phyloP scores from a whole-genome alignment of 2,113 vertebrate genomes.

The Tyto alba region DNA sequence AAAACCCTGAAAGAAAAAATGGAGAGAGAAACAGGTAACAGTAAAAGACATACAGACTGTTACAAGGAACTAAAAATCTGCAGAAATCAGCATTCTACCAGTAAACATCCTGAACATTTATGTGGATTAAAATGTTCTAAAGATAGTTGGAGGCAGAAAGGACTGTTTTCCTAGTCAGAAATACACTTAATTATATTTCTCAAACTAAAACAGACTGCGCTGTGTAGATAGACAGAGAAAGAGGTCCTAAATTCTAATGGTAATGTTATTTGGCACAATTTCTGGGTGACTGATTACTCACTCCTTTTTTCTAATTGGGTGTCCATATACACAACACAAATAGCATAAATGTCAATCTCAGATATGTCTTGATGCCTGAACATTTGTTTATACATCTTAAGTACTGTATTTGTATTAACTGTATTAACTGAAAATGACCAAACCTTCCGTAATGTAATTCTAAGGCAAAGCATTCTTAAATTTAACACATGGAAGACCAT shows the following conservation, averaged over 20 bases:
- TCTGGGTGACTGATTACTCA: not conserved
- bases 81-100: not conserved
- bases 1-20: not conserved
- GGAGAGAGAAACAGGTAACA: not conserved
- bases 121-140: not conserved
- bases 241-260: not conserved
- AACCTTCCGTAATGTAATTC: not conserved
- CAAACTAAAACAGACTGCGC: not conserved
- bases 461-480: not conserved
- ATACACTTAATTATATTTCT: not conserved
- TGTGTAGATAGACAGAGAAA: not conserved
- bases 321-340: not conserved
- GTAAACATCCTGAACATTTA: not conserved
- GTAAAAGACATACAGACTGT: not conserved
- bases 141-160: not conserved
- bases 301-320: not conserved
- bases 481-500: not conserved
- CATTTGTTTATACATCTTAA: not conserved
- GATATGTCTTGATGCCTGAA: not conserved
- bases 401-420: not conserved
- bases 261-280: not conserved
- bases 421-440: not conserved
- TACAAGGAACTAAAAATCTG: not conserved
- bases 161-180: not conserved
- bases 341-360: not conserved